phyloP scores from a whole-genome alignment of 2,113 vertebrate genomes.

The Cromileptes altivelis region DNA sequence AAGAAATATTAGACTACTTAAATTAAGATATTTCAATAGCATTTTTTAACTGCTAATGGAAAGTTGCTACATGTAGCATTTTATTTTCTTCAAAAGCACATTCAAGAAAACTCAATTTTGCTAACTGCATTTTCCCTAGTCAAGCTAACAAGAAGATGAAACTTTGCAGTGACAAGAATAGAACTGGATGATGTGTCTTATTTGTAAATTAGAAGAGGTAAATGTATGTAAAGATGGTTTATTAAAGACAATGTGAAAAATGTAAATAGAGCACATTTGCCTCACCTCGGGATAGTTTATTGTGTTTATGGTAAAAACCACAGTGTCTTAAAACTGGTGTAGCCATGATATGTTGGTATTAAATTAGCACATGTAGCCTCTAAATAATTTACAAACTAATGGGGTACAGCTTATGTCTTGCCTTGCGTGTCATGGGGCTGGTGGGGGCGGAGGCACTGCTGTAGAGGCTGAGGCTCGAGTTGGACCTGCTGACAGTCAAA shows the following conservation, averaged over 20 bases:
- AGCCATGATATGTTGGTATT: neutral
- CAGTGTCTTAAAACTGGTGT: neutral
- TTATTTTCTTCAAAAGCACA: neutral
- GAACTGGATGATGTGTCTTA: neutral
- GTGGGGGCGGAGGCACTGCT: conserved; percentile 92
- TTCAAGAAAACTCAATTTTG: neutral
- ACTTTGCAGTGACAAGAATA: neutral
- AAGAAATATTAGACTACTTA: conserved; percentile 16
- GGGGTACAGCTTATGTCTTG: conserved; percentile 22
- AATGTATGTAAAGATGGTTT: neutral
- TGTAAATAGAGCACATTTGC: too few relatives aligned
- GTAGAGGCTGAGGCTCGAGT: conserved; percentile 91
- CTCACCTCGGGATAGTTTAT: too few relatives aligned
- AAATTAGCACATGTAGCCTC: neutral
- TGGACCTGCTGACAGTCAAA: conserved; percentile 88
- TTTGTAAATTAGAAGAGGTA: neutral
- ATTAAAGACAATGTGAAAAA: too few relatives aligned
- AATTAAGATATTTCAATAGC: neutral
- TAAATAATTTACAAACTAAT: neutral
- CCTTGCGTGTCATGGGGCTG: conserved; percentile 92
- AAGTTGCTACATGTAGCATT: neutral
- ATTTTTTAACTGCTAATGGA: neutral
- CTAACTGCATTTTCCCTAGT: neutral
- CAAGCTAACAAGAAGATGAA: neutral
- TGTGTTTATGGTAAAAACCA: neutral